Conservation (phyloP, 1,140 invertebrate species). For the Drosophila grimshawi region DNA sequence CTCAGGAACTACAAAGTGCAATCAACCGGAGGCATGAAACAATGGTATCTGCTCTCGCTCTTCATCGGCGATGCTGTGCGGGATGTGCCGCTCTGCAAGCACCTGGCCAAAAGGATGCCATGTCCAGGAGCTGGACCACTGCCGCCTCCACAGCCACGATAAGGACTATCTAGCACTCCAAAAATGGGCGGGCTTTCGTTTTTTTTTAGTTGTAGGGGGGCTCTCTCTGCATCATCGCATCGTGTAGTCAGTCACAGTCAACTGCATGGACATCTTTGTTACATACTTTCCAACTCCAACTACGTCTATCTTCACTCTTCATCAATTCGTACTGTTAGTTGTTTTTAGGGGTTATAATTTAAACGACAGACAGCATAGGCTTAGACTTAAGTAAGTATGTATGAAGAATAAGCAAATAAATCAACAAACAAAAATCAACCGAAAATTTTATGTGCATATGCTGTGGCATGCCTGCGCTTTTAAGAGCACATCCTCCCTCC, state of each 20-base stretch:
- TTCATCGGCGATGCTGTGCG: conserved; percentile 93
- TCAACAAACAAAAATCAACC: conserved; percentile 59
- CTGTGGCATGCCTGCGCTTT: conserved; percentile 63
- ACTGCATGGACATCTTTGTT: conserved; percentile 72
- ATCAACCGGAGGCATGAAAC: conserved; percentile 88
- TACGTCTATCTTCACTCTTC: conserved; percentile 33
- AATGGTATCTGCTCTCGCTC: conserved; percentile 92
- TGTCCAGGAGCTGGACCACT: conserved; percentile 80
- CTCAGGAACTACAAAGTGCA: conserved; percentile 90
- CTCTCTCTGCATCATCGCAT: conserved; percentile 31
- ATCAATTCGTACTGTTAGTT: conserved; percentile 63
- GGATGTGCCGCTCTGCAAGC: conserved; percentile 90
- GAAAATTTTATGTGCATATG: conserved; percentile 61
- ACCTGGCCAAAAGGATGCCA: conserved; percentile 88
- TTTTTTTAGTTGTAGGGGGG: conserved; percentile 8
- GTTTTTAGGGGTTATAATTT: conserved; percentile 75
- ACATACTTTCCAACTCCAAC: conserved; percentile 33
- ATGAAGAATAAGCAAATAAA: conserved; percentile 70
- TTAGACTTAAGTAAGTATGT: conserved; percentile 70
- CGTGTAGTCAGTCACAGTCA: conserved; percentile 65
- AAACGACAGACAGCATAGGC: conserved; percentile 62
- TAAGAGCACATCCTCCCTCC: conserved; percentile 13
- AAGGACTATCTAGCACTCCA: conserved; percentile 21
- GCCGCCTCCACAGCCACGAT: conserved; percentile 75
- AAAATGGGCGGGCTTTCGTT: conserved; percentile 33